Conservation (phyloP, 2,797 vertebrate species). For the Sphenodon punctatus region DNA sequence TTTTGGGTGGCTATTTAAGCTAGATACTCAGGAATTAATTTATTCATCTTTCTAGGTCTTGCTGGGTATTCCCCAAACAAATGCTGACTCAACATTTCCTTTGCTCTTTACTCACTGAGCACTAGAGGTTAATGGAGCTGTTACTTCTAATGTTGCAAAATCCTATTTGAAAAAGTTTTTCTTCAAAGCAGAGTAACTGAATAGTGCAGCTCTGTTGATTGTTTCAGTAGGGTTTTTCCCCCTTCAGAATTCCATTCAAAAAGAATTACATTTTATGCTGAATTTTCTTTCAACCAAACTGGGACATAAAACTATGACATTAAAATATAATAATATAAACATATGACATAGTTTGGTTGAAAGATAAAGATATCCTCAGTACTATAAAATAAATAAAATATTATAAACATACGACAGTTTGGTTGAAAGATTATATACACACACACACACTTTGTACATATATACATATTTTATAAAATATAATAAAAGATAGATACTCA, state of each 20-base stretch:
- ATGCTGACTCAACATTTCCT: not conserved
- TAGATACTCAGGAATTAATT: conserved; percentile 17
- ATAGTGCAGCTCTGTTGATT: not conserved
- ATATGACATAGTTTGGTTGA: no score
- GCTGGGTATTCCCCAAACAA: not conserved
- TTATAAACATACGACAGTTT: no score
- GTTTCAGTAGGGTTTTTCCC: not conserved
- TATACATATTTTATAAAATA: no score
- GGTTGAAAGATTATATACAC: no score
- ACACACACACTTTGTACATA: no score
- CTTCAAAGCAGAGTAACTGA: not conserved
- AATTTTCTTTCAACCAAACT: not conserved
- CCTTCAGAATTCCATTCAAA: not conserved
- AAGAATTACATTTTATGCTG: conserved; percentile 1
- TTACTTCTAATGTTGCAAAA: conserved; percentile 3
- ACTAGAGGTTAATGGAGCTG: conserved; percentile 14
- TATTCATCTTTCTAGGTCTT: not conserved
- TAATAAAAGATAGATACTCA: no score
- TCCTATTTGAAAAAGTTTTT: conserved; percentile 18
- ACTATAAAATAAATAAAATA: no score
- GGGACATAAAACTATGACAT: not conserved
- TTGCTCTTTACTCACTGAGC: not conserved
- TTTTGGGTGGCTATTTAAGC: conserved; percentile 1
- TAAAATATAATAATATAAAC: no score
- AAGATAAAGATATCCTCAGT: no score